phyloP scores from a whole-genome alignment of 2,888 invertebrate species.

The Notodonta ziczac region DNA sequence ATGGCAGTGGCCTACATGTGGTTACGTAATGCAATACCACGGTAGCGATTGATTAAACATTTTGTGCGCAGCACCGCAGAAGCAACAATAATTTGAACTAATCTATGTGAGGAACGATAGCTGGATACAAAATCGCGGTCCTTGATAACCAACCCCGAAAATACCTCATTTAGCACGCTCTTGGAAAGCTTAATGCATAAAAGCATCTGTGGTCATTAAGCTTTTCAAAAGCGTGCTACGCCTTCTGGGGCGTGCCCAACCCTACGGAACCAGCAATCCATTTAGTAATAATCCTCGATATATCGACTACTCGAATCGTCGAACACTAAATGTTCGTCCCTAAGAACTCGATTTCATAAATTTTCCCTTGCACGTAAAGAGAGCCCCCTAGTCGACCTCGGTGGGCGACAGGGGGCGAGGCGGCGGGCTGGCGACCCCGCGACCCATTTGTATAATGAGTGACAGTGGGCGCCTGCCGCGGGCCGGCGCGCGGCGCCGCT shows the following conservation, averaged over 20 bases:
- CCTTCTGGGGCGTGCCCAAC: no score
- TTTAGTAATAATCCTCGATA: background rate
- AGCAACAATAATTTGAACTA: no score
- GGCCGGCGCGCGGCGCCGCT: conserved; percentile 33
- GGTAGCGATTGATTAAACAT: background rate
- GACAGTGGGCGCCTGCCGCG: conserved; percentile 46
- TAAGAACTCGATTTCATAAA: background rate
- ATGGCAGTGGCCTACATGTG: background rate
- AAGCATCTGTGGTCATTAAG: no score
- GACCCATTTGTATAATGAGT: conserved; percentile 74
- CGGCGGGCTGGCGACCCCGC: conserved; percentile 36
- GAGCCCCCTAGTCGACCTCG: background rate
- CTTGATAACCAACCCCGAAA: no score
- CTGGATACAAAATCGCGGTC: no score
- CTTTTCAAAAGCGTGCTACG: no score
- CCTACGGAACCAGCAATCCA: background rate
- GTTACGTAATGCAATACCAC: background rate
- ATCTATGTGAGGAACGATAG: no score
- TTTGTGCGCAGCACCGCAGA: no score
- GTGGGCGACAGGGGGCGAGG: conserved; percentile 1
- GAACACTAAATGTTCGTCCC: background rate
- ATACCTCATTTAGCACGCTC: no score
- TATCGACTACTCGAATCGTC: background rate
- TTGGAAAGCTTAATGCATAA: no score
- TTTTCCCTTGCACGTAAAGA: conserved; percentile 8